phyloP scores from a whole-genome alignment of 2,888 invertebrate genomes.

The Drosophila kuntzei region DNA sequence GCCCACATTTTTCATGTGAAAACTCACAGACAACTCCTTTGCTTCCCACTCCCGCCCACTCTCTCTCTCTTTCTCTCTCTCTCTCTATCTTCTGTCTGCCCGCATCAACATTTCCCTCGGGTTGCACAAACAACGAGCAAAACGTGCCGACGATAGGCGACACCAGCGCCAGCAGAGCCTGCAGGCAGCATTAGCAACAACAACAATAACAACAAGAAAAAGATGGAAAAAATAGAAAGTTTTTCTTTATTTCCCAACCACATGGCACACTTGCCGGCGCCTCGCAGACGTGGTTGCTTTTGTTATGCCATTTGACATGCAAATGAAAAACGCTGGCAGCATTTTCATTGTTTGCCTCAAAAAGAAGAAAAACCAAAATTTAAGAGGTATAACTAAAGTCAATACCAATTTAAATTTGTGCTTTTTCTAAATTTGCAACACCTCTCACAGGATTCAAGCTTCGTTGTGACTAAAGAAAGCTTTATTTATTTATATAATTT shows the following conservation, averaged over 20 bases:
- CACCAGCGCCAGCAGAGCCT: constrained; percentile 44
- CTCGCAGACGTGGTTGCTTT: constrained; percentile 43
- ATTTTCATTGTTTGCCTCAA: constrained; percentile 38
- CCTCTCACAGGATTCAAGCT: background rate
- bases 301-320: constrained; percentile 71
- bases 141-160: constrained; percentile 64
- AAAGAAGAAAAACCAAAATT: background rate
- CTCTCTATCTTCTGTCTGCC: background rate
- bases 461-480: constrained; percentile 4
- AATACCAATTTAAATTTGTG: background rate
- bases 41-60: constrained; percentile 6
- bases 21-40: constrained; percentile 41
- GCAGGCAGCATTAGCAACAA: constrained; percentile 42
- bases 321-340: constrained; percentile 66
- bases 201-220: constrained; percentile 16
- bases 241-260: constrained; percentile 59
- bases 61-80: background rate
- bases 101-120: constrained; percentile 9
- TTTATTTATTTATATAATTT: background rate
- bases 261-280: constrained; percentile 55
- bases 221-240: constrained; percentile 60
- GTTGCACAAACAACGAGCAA: constrained; percentile 54
- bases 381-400: background rate
- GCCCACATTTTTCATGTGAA: constrained; percentile 69
- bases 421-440: background rate